Percentiles rank a stretch among this genome's conserved stretches.
These are phyloP conservation scores for Caretta caretta DNA, from an alignment of 2,113 vertebrate species.

Conservation along the genomic window DNA sequence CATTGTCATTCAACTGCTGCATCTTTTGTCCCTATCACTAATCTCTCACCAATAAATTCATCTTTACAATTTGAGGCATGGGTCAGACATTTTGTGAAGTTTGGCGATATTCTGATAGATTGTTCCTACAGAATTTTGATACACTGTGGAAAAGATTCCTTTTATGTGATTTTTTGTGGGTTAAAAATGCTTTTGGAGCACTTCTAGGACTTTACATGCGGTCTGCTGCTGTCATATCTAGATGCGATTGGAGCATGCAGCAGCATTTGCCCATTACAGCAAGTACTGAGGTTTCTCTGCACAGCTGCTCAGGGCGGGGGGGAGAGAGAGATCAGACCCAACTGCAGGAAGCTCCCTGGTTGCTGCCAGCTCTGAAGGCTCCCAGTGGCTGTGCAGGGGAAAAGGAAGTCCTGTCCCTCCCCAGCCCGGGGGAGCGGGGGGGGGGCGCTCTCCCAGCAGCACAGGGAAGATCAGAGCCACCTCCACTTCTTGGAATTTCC, in stretches of 20 bases:
- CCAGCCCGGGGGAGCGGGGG: too few species aligned
- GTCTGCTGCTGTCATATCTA: neutral
- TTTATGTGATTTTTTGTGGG: neutral
- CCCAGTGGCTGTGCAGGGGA: too few species aligned
- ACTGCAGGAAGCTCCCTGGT: too few species aligned
- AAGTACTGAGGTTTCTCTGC: fast-evolving
- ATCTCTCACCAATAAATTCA: neutral
- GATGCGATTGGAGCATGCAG: neutral
- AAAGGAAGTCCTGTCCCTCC: too few species aligned
- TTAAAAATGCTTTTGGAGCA: neutral
- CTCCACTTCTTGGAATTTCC: too few species aligned
- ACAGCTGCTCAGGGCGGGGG: neutral
- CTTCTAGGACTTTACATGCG: neutral
- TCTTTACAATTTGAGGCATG: neutral
- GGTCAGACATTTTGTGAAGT: neutral
- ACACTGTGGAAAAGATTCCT: neutral
- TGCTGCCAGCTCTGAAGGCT: too few species aligned
- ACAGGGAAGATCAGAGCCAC: too few species aligned
- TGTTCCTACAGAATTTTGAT: neutral
- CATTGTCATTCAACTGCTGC: neutral
- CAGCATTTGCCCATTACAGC: neutral
- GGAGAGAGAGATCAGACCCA: too few species aligned
- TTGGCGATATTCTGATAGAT: neutral
- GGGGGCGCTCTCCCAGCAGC: too few species aligned
- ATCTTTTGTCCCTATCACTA: neutral